Evolutionary conservation across 2,888 invertebrate species (phyloP), one percentile per base, ranked within the genome.

Genomic region (Catocala nupta): DNA sequence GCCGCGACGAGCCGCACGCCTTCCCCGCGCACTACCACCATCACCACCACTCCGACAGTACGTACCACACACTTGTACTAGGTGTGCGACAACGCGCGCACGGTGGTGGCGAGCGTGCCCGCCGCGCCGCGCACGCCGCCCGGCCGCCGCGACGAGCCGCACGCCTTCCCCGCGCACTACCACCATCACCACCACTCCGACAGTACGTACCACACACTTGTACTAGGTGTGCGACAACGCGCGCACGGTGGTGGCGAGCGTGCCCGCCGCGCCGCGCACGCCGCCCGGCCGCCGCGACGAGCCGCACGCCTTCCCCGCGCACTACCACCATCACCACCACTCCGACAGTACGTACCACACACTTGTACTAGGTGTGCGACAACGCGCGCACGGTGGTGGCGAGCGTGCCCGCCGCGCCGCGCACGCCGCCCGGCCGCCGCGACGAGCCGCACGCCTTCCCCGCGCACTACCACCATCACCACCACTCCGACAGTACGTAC

Each of bases 31-130:
- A 75, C 39, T 65, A 72, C 55, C 57, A 54, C 9, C 75, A 63
- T 62, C 69, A 62, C 43, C 63, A 74, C n/a, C 75, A 80, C 75
- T 75, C 77, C 33, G 76, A 81, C 77, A 80, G 81, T 81, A 7
- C 63, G 78, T 76, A 39, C 25, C 25, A 25, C 25, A 25, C 36
- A 39, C 36, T 39, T 39, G 36, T 39, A 25, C 25, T 25, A 25
- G 85, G 93, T 98, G 56, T 96, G 96, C 70, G 96, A 96, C 81
- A 98, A 98, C 95, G 93, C 97, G 62, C 95, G 96, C 78, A 96
- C 96, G 34, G 94, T 96, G 43, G 96, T 98, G 59, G 93, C 36
- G 36, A 92, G 95, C 77, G 95, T 97, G 56, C 85, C 83, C 57
- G 55, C 70, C 73, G 94, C 95, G 55, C 70, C 54, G 53, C 65